phyloP scores from a whole-genome alignment of 1,140 invertebrate genomes.

The Anthonomus grandis region DNA sequence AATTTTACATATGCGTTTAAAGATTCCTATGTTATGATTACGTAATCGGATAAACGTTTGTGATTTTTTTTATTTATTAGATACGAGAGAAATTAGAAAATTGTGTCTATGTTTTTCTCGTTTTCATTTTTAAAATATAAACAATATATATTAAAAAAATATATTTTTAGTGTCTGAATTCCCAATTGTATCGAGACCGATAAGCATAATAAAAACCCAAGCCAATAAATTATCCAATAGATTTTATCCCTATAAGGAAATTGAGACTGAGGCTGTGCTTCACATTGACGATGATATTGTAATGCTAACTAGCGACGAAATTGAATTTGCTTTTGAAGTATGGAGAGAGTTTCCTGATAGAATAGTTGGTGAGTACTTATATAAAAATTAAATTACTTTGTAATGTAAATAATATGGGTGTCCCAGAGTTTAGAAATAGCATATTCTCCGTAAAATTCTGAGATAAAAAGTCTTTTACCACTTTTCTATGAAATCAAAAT shows the following conservation, averaged over 20 bases:
- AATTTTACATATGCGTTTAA: too few relatives aligned
- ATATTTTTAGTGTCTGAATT: conserved; percentile 68
- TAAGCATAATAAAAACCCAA: conserved; percentile 87
- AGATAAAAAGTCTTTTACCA: too few relatives aligned
- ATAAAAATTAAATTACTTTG: too few relatives aligned
- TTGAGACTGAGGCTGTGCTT: conserved; percentile 88
- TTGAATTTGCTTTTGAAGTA: conserved; percentile 85
- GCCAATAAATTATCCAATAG: conserved; percentile 93
- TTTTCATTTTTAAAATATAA: background rate
- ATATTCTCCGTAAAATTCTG: too few relatives aligned
- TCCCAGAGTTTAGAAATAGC: too few relatives aligned
- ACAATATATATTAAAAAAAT: too few relatives aligned
- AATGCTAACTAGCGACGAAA: conserved; percentile 89
- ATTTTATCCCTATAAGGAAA: conserved; percentile 90
- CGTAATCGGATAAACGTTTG: too few relatives aligned
- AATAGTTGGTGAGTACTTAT: conserved; percentile 65
- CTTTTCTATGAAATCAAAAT: too few relatives aligned
- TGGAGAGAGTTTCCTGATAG: conserved; percentile 93
- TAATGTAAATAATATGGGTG: too few relatives aligned
- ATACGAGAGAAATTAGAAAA: background rate
- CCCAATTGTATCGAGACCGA: conserved; percentile 82
- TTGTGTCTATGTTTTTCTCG: background rate
- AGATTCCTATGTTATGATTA: too few relatives aligned
- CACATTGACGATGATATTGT: conserved; percentile 93
- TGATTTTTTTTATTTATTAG: too few relatives aligned